A percentile compares a stretch with the other conserved stretches of the same genome.
Conservation (phyloP, 92 coral and sea anemone genomes). For the Blastomussa wellsi region DNA sequence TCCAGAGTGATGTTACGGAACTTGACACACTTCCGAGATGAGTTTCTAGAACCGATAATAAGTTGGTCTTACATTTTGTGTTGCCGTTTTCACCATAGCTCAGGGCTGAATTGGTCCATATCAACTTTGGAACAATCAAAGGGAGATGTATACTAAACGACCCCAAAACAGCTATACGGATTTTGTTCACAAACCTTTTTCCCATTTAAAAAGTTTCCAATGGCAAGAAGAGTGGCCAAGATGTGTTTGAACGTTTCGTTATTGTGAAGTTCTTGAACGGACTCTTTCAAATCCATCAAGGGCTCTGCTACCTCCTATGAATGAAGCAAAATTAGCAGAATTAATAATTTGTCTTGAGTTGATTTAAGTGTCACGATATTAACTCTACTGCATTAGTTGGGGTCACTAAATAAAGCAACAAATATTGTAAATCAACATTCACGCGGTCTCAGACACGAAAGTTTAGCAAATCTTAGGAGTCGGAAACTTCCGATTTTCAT, state of each 20-base stretch:
- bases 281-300: constrained; percentile 95
- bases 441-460: not conserved
- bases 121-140: too few relatives aligned
- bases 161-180: not conserved
- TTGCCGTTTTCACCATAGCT: too few relatives aligned
- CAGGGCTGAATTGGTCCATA: too few relatives aligned
- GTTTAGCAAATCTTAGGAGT: not conserved
- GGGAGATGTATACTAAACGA: not conserved
- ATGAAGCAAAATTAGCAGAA: not conserved
- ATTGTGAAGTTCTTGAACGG: constrained; percentile 78
- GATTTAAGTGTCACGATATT: too few relatives aligned
- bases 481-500: not conserved
- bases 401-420: not conserved
- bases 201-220: constrained; percentile 96
- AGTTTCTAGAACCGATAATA: too few relatives aligned
- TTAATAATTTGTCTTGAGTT: not conserved
- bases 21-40: not conserved
- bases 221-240: constrained; percentile 91
- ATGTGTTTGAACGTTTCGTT: constrained; percentile 91
- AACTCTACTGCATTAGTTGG: too few relatives aligned
- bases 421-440: not conserved
- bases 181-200: constrained; percentile 69
- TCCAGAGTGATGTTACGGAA: not conserved
- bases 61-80: too few relatives aligned
- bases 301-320: constrained; percentile 98